These are phyloP conservation scores for Asbolus verrucosus DNA, from an alignment of 1,140 invertebrate species.

Conservation along the genomic window DNA sequence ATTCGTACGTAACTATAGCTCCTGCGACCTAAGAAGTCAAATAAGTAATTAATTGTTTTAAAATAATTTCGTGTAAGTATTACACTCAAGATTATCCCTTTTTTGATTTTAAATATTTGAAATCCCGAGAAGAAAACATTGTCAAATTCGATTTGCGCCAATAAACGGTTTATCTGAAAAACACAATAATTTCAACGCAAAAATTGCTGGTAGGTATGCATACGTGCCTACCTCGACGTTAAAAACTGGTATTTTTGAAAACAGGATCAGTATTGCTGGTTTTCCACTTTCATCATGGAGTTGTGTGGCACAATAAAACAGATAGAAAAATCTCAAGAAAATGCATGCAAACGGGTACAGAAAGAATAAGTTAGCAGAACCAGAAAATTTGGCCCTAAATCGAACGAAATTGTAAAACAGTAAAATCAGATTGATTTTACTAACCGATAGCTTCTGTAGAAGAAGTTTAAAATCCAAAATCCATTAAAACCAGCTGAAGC, in stretches of 20 bases:
- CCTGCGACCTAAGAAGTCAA: slow-evolving; percentile 75
- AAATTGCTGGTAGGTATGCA: no score
- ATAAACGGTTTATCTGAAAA: slow-evolving; percentile 71
- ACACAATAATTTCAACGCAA: no score
- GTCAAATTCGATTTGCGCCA: slow-evolving; percentile 71
- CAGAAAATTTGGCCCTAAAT: slow-evolving; percentile 40
- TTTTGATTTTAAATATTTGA: slow-evolving; percentile 73
- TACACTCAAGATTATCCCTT: slow-evolving; percentile 64
- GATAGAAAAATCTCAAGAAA: slow-evolving; percentile 68
- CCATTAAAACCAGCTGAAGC: slow-evolving; percentile 77
- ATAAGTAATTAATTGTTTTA: no score
- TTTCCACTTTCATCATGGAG: slow-evolving; percentile 73
- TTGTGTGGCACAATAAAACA: slow-evolving; percentile 70
- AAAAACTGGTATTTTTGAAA: slow-evolving; percentile 66
- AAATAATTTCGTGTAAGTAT: no score
- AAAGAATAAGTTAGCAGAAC: slow-evolving; percentile 67
- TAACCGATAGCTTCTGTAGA: slow-evolving; percentile 78
- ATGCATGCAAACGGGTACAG: slow-evolving; percentile 72
- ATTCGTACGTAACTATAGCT: slow-evolving; percentile 77
- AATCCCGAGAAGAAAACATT: slow-evolving; percentile 71
- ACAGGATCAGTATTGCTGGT: slow-evolving; percentile 68
- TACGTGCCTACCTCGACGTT: slow-evolving; percentile 6
- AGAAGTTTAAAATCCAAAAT: slow-evolving; percentile 78
- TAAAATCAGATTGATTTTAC: slow-evolving; percentile 24
- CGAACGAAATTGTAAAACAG: background rate